Evolutionary conservation across 1,140 invertebrate genomes (phyloP), one percentile per base, ranked within the genome.

Genomic region (Dufourea novaeangliae): DNA sequence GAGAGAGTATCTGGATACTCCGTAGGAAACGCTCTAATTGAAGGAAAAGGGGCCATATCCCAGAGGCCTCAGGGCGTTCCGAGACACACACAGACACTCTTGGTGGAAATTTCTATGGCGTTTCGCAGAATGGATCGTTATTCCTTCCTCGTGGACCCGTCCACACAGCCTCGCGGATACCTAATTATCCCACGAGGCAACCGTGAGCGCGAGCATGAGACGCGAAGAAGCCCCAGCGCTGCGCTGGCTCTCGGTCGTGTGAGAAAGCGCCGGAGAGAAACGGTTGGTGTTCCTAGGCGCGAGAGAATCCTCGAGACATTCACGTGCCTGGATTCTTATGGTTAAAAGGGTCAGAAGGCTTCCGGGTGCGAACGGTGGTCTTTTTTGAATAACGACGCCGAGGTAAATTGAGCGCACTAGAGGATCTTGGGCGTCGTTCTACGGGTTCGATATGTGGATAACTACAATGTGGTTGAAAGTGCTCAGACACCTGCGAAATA

Each of bases 141-240:
- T 34, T 67, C 46, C 64, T 67, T 44, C 64, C 64, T 61, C 57
- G 57, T 61, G 57, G 57, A 61, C 57, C 57, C 64, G 27, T 52
- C 46, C 20, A 20, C 63, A 67, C 64, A 71, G 61, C 63, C 72
- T 59, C 63, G 62, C 61, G 57, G 57, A 37, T 61, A 32, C 61
- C 67, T 77, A 68, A 52, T 59, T 61, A 61, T 61, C 62, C 57
- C 61, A 44, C 59, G 68, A 66, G 74, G 34, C 34, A 10, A 37
- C 4, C 34, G 34, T 27, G 41, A 44, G 78, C 63, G n/a, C 44
- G 63, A 52, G 67, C 62, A n/a, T 32, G 56, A 57, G 52, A 54
- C 56, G 10, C 22, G 37, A 54, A 57, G 52, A 37, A 20, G 12
- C 7, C 6, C 22, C 4, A 25, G 10, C n/a, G 17, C 22, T 20